Conservation (phyloP, 2,888 invertebrate genomes). For the Kuschelorhynchus macadamiae region DNA sequence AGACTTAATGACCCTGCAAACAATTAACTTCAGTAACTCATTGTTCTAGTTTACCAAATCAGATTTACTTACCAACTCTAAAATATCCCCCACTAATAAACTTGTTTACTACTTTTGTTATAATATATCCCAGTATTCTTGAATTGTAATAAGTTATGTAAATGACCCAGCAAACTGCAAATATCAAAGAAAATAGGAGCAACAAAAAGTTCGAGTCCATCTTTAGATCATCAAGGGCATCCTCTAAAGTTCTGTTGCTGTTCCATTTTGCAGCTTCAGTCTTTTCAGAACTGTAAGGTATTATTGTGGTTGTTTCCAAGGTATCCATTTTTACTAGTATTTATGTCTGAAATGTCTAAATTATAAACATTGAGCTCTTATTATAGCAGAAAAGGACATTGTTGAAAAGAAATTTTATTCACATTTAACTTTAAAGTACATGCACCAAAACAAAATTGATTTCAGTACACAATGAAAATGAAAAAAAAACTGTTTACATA, state of each 20-base stretch:
- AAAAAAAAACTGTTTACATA: conserved; percentile 6
- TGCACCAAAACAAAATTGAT: conserved; percentile 14
- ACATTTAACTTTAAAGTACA: no score
- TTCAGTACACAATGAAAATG: conserved; percentile 5
- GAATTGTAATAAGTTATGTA: conserved; percentile 97
- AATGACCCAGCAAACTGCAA: conserved; percentile 91
- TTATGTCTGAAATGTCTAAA: background rate
- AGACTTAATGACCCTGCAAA: conserved; percentile 91
- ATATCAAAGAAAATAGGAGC: conserved; percentile 84
- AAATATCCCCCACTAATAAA: conserved; percentile 89
- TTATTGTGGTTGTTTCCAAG: conserved; percentile 48
- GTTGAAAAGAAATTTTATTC: background rate
- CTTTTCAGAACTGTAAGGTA: conserved; percentile 52
- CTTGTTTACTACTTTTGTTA: conserved; percentile 90
- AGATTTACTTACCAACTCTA: conserved; percentile 85
- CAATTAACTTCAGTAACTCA: no score
- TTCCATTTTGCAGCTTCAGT: conserved; percentile 60
- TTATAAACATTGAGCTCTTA: background rate
- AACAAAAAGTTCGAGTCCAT: conserved; percentile 85
- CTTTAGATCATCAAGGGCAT: conserved; percentile 77
- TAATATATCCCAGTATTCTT: conserved; percentile 88
- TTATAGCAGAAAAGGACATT: background rate
- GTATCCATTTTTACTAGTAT: conserved; percentile 8
- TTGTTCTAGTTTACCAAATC: no score
- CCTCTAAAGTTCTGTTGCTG: conserved; percentile 69